These are phyloP conservation scores for Enteromius anoplus DNA, from an alignment of 2,797 vertebrate genomes.

Conservation along the genomic window DNA sequence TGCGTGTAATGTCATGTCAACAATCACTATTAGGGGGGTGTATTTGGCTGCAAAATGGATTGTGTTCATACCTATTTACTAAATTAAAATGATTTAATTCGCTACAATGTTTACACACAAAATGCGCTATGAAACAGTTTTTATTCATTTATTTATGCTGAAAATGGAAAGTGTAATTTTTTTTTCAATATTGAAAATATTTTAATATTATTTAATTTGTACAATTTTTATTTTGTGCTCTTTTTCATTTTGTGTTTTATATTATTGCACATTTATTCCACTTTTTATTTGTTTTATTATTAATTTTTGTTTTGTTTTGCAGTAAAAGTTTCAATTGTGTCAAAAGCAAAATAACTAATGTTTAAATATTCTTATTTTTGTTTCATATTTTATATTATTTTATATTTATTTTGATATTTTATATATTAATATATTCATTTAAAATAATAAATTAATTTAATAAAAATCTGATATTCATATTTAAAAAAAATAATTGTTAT, in stretches of 20 bases:
- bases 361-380: background rate
- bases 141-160: background rate
- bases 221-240: background rate
- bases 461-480: too few species aligned
- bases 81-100: background rate
- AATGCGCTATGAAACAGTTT: too few species aligned
- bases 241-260: background rate
- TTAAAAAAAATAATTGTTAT: background rate
- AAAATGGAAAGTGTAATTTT: background rate
- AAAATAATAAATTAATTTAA: too few species aligned
- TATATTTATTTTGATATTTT: background rate
- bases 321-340: background rate
- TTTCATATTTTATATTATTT: background rate
- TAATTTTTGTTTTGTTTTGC: background rate
- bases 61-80: background rate
- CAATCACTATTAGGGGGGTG: background rate
- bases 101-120: background rate
- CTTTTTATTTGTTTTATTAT: background rate
- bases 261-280: background rate
- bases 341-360: background rate
- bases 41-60: background rate
- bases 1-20: background rate
- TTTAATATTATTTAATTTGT: background rate
- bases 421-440: background rate
- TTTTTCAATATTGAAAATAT: background rate